Base-by-base conservation (phyloP, 2,797 vertebrate species). In the Lophotriccus pileatus region DNA sequence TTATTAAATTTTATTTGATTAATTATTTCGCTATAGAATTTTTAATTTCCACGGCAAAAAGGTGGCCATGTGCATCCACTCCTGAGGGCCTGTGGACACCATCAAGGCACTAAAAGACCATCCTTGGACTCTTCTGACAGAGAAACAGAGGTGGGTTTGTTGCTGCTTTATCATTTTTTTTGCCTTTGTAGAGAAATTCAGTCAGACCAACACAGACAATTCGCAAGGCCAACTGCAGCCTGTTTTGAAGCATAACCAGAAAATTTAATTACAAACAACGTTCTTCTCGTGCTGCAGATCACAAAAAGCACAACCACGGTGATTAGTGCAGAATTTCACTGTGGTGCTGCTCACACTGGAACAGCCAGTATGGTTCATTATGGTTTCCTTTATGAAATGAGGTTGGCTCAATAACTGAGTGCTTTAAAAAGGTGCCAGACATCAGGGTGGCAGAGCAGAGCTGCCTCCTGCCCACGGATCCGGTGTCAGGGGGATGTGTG, bases 221-320 rank as follows among this genome's bases (percentile, higher is more conserved):
- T 15, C 62, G 41, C 8, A 20, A 81, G 70, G 44, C 56, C 88
- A 86, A 70, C 30, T 25, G 46, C 62, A 63, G 47, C 39, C 64
- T 74, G 8, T 25, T 53, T 32, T 25, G 60, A 94, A 83, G 80
- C 44, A 14, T 0, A 72, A 83, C 50, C 58, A 86, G 73, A 69
- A 84, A 77, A 85, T 43, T 55, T 56, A 43, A 89, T 92, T 53
- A 59, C 12, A 24, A 80, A 60, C 52, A 58, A 39, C 1, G 30
- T 7, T 91, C 24, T 50, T 64, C 46, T 87, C 67, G 15, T 15
- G 56, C 72, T 64, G 60, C 52, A 47, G 39, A 47, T 84, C 44
- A 77, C 77, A 59, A 25, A 30, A 64, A 80, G 34, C 73, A 43
- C 0, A 0, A 6, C 28, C 47, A 14, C 0, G 1, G 32, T 46